These are phyloP conservation scores for Drosophila nigricruria DNA, from an alignment of 2,888 invertebrate genomes.

Conservation along the genomic window DNA sequence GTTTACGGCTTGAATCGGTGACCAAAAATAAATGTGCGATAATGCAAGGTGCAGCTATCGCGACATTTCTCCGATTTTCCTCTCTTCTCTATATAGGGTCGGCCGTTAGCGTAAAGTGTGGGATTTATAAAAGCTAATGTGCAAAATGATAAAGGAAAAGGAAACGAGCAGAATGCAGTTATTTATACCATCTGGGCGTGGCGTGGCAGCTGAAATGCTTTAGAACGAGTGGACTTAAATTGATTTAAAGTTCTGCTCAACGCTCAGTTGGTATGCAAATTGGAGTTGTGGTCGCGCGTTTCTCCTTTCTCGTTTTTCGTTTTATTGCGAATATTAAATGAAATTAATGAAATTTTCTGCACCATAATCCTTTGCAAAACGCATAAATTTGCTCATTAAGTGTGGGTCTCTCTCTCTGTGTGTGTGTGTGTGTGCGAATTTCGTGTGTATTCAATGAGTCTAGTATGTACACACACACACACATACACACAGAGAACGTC, in stretches of 20 bases:
- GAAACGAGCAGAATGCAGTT: slow-evolving; percentile 2
- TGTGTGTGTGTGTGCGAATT: slow-evolving; percentile 49
- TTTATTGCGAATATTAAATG: slow-evolving; percentile 81
- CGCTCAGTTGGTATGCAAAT: slow-evolving; percentile 68
- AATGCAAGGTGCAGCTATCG: slow-evolving; percentile 50
- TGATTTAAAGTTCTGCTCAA: slow-evolving; percentile 62
- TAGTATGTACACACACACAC: slow-evolving; percentile 25
- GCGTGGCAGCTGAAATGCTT: slow-evolving; percentile 48
- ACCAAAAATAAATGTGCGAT: slow-evolving; percentile 37
- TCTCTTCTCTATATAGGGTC: background rate
- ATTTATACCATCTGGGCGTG: slow-evolving; percentile 52
- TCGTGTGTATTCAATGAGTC: slow-evolving; percentile 57
- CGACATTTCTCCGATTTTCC: slow-evolving; percentile 1
- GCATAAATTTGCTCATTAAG: slow-evolving; percentile 81
- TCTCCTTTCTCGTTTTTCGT: slow-evolving; percentile 37
- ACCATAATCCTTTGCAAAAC: slow-evolving; percentile 79
- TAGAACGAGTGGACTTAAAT: slow-evolving; percentile 54
- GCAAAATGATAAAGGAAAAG: slow-evolving; percentile 2
- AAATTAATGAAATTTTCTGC: slow-evolving; percentile 82
- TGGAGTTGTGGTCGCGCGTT: slow-evolving; percentile 30
- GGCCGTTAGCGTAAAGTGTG: slow-evolving; percentile 57
- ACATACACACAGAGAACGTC: slow-evolving; percentile 29
- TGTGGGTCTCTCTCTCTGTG: slow-evolving; percentile 33
- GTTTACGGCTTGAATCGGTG: slow-evolving; percentile 53
- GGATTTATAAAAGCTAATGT: slow-evolving; percentile 11